phyloP scores from a whole-genome alignment of 2,888 invertebrate genomes.

The Ctenicera cuprea region DNA sequence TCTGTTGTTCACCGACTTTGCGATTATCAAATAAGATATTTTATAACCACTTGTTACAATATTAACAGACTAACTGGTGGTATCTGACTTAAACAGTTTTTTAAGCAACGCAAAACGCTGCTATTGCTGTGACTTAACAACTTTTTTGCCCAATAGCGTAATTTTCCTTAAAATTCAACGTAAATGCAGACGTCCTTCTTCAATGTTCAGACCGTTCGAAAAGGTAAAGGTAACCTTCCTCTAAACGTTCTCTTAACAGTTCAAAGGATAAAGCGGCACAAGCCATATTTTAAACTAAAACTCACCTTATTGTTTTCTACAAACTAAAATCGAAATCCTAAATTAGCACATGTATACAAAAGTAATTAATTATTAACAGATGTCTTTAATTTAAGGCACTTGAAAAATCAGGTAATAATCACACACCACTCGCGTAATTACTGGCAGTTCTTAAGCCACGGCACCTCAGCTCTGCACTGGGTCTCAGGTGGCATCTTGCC shows the following conservation, averaged over 20 bases:
- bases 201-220: background rate
- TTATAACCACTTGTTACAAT: no score
- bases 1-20: no score
- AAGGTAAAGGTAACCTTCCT: conserved; percentile 25
- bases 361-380: conserved; percentile 6
- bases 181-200: conserved; percentile 10
- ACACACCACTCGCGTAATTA: conserved; percentile 46
- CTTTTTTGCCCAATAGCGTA: no score
- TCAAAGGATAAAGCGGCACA: conserved; percentile 21
- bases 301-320: conserved; percentile 30
- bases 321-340: conserved; percentile 34
- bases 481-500: conserved; percentile 63
- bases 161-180: background rate
- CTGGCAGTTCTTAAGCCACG: conserved; percentile 56
- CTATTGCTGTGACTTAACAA: no score
- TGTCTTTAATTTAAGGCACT: conserved; percentile 17
- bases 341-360: conserved; percentile 35
- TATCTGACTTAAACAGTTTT: no score
- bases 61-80: no score
- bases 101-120: no score
- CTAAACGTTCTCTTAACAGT: conserved; percentile 2
- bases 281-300: conserved; percentile 1
- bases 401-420: conserved; percentile 25
- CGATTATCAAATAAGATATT: no score
- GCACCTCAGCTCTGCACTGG: conserved; percentile 51